Conservation (phyloP, 2,113 vertebrate genomes). For the Chionomys nivalis region DNA sequence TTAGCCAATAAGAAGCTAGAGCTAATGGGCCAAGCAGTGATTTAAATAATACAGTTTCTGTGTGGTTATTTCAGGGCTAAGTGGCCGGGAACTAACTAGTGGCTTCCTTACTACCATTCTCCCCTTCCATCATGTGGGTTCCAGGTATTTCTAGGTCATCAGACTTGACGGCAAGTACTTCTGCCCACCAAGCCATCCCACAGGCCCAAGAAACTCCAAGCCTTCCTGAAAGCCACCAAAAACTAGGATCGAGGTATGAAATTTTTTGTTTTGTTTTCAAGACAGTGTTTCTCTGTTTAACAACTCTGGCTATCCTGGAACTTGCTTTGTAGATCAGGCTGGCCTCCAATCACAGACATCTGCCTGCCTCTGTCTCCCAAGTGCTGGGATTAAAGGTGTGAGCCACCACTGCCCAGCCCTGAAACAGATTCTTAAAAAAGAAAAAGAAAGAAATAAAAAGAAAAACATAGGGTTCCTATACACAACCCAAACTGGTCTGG, state of each 20-base stretch:
- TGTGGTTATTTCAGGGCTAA: too few relatives aligned
- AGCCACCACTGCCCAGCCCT: too few relatives aligned
- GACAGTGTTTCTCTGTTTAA: background rate
- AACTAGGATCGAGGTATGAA: background rate
- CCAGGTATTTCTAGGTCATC: background rate
- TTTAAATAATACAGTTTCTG: too few relatives aligned
- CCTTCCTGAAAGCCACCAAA: background rate
- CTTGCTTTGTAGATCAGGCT: background rate
- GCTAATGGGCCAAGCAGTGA: too few relatives aligned
- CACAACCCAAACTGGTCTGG: background rate
- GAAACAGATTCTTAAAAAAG: background rate
- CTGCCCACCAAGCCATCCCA: background rate
- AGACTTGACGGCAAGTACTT: background rate
- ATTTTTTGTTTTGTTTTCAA: background rate
- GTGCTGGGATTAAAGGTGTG: background rate
- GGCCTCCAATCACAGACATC: background rate
- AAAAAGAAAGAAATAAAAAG: background rate
- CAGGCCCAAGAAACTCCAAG: background rate
- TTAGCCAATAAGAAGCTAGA: too few relatives aligned
- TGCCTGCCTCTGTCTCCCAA: background rate
- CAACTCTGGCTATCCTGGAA: background rate
- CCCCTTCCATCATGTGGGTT: background rate
- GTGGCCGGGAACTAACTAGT: too few relatives aligned
- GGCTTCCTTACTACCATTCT: too few relatives aligned
- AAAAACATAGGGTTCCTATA: background rate